Conservation (phyloP, 2,113 vertebrate genomes). For the Corythaixoides concolor region DNA sequence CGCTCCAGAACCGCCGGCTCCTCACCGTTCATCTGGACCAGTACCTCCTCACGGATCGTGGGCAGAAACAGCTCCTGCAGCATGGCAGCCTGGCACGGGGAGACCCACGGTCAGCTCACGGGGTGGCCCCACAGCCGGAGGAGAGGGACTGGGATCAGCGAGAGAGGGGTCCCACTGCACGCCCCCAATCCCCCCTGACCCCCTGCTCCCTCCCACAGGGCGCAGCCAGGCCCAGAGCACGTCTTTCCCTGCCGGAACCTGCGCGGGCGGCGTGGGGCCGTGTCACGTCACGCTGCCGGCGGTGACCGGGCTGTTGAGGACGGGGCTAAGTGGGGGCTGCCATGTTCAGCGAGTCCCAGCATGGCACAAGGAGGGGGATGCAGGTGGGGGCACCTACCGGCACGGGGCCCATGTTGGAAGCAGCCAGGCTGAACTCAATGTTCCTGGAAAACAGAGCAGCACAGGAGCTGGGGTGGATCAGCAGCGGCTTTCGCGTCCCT, state of each 20-base stretch:
- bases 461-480: not conserved
- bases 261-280: no score
- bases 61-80: slow-evolving; percentile 38
- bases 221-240: not conserved
- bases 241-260: not conserved
- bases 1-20: fast-evolving
- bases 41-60: not conserved
- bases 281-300: no score
- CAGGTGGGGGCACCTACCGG: not conserved
- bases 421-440: slow-evolving; percentile 14
- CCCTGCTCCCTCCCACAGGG: not conserved
- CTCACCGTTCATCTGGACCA: slow-evolving; percentile 21
- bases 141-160: not conserved
- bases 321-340: fast-evolving
- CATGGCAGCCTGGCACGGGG: not conserved
- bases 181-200: not conserved
- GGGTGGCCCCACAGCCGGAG: not conserved
- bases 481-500: fast-evolving
- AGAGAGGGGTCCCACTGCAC: not conserved
- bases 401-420: slow-evolving; percentile 24
- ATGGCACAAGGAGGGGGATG: not conserved
- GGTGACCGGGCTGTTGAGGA: not conserved
- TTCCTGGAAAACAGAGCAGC: slow-evolving; percentile 15
- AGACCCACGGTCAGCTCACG: fast-evolving
- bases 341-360: not conserved